Base-by-base conservation (phyloP, 2,888 invertebrate species). In the Altica lythri region DNA sequence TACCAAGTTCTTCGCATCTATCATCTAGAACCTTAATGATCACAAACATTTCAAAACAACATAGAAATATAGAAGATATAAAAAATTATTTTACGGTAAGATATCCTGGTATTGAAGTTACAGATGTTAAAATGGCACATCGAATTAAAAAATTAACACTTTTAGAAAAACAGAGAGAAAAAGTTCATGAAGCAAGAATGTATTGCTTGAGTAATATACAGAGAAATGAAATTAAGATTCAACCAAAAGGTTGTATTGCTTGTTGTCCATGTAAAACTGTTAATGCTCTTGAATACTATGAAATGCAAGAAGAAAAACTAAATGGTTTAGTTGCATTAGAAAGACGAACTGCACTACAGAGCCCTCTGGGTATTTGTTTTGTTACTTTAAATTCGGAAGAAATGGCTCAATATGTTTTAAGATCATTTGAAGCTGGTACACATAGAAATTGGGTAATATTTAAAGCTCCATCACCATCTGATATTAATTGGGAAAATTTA, bases 401-500 rank as follows among this genome's bases (percentile, higher is more conserved):
- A 66, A 79, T 83, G 63, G 87, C 86, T 0, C 84, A 86, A 62
- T 83, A 85, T 75, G 83, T 88, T 10, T 82, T 86, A 2, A 81
- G 80, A 40, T 80, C 86, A 55, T 88, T 88, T 68, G 74, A 77
- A 42, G 81, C 82, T 0, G 82, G 84, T 69, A 73, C 86, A 55
- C 80, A 86, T 53, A 77, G 84, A 9, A 72, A 74, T 55, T 96
- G 95, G 95, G 82, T 85, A 32, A 83, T 95, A 3, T 79, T 82
- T 22, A 91, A 91, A 77, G 95, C 96, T 2, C 95, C 96, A 1
- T 86, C 91, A 17, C 95, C 96, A 0, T 86, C 91, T 27, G 95
- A 96, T 75, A 90, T 97, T 47, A 91, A 92, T 74, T 97, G 96
- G 96, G 94, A 95, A 75, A 93, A 96, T 75, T 77, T 96, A 55